Evolutionary conservation across 2,888 invertebrate genomes (phyloP).

Genomic region (Clivina fossor): DNA sequence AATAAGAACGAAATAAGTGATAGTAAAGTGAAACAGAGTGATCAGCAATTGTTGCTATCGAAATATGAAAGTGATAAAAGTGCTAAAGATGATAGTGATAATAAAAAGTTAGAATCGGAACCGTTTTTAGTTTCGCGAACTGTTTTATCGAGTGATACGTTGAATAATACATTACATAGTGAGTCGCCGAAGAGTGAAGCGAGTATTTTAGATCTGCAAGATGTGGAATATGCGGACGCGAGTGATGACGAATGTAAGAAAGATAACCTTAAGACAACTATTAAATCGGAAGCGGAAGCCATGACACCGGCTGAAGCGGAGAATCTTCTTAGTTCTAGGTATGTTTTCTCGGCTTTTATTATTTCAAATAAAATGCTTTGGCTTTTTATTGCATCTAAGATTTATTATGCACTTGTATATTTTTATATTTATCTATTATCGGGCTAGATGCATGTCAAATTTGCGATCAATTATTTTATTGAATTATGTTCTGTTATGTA

Average conservation of each 20-base stretch:
- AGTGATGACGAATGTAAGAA: constrained; percentile 54
- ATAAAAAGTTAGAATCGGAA: constrained; percentile 42
- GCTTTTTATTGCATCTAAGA: too few relatives aligned
- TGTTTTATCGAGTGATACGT: constrained; percentile 10
- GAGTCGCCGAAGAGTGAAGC: constrained; percentile 54
- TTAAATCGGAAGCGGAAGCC: constrained; percentile 56
- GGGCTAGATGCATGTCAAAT: too few relatives aligned
- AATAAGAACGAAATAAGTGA: constrained; percentile 20
- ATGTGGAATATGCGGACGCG: constrained; percentile 61
- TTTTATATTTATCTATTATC: too few relatives aligned
- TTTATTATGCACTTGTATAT: too few relatives aligned
- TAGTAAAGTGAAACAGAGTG: constrained; percentile 48
- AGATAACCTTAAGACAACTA: constrained; percentile 28
- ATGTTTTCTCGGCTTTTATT: constrained; percentile 51
- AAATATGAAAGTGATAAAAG: constrained; percentile 59
- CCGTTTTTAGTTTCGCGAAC: constrained; percentile 45
- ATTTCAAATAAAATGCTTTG: too few relatives aligned
- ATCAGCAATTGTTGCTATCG: constrained; percentile 56
- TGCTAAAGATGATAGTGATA: constrained; percentile 35
- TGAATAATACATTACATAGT: constrained; percentile 10
- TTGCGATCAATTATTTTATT: too few relatives aligned
- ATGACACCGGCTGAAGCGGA: constrained; percentile 90
- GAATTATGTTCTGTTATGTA: too few relatives aligned
- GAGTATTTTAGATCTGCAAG: constrained; percentile 59
- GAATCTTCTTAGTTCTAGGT: constrained; percentile 83